Base-by-base conservation (phyloP, 1,140 invertebrate species). In the Solenopsis fugax region DNA sequence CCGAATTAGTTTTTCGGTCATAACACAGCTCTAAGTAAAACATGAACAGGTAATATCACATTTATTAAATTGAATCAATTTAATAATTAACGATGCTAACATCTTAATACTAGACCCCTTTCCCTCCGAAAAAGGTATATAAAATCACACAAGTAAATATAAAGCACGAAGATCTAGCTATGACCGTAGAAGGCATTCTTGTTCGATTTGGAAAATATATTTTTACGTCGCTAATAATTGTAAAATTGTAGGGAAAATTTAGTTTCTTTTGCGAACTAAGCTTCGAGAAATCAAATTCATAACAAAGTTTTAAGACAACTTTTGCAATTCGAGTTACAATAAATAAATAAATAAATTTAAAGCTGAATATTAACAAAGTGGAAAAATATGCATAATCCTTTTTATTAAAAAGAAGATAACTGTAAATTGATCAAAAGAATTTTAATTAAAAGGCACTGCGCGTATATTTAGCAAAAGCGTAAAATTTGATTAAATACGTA, bases 401-500 rank as follows among this genome's bases (percentile, higher is more conserved):
- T 75, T 21, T 3, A 75, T 75, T 9, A 41, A 24, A 34, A 41
- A 13, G 16, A 45, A 24, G 13, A 45, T 18, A n/a, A 18, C 41
- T 64, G 0, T 21, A 60, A 45, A 29, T 45, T 45, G 16, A 18
- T 62, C 18, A 12, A n/a, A 10, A 3, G 10, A 29, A n/a, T 58
- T 1, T 16, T 64, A 45, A 77, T 77, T 62, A 24, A 62, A 48
- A 13, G 18, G 24, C 9, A 34, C 18, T 37, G 7, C 37, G 7
- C 45, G 13, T 82, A 48, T 37, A 45, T 50, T 75, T 37, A n/a
- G n/a, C 37, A 50, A 37, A 50, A 48, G n/a, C n/a, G 50, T 24
- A 16, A 69, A 75, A 21, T 34, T 73, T 75, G 48, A 75, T 75
- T 58, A 60, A 62, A 75, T 62, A 12, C 41, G 34, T 48, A 18